These are phyloP conservation scores for Drosophila suzukii DNA, from an alignment of 1,140 invertebrate species.

Conservation along the genomic window DNA sequence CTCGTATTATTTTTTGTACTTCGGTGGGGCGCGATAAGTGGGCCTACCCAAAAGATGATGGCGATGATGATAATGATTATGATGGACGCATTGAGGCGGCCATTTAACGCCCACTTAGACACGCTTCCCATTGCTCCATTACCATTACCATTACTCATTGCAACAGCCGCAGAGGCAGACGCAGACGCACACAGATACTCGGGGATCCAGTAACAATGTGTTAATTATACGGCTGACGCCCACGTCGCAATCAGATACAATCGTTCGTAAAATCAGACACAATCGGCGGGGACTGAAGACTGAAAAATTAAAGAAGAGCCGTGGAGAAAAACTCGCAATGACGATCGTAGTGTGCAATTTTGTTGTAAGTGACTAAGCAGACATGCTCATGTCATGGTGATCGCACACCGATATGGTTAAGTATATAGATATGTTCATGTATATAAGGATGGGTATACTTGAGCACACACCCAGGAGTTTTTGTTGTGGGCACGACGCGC, in stretches of 20 bases:
- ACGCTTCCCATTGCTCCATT: slow-evolving; percentile 47
- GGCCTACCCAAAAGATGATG: slow-evolving; percentile 34
- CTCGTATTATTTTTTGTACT: too few relatives aligned
- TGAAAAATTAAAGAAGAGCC: slow-evolving; percentile 29
- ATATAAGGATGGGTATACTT: slow-evolving; percentile 11
- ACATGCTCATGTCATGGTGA: slow-evolving; percentile 47
- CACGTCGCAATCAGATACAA: slow-evolving; percentile 34
- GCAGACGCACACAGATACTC: slow-evolving; percentile 1
- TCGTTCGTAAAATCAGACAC: slow-evolving; percentile 17
- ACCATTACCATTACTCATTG: slow-evolving; percentile 37
- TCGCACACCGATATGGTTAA: slow-evolving; percentile 16
- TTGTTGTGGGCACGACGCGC: slow-evolving; percentile 54
- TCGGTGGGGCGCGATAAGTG: slow-evolving; percentile 28
- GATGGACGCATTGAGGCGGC: slow-evolving; percentile 51
- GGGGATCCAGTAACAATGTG: slow-evolving; percentile 30
- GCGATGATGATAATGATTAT: slow-evolving; percentile 28
- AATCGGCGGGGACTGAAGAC: slow-evolving; percentile 29
- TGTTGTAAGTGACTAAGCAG: slow-evolving; percentile 44
- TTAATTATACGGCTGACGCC: slow-evolving; percentile 53
- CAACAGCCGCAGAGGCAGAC: slow-evolving; percentile 21
- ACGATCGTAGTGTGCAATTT: slow-evolving; percentile 52
- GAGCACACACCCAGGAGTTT: slow-evolving; percentile 21
- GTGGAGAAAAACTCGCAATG: slow-evolving; percentile 3
- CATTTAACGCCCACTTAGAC: slow-evolving; percentile 69
- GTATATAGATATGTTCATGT: background rate